Base-by-base conservation (phyloP, 2,797 vertebrate species). In the Cephalopachus bancanus region DNA sequence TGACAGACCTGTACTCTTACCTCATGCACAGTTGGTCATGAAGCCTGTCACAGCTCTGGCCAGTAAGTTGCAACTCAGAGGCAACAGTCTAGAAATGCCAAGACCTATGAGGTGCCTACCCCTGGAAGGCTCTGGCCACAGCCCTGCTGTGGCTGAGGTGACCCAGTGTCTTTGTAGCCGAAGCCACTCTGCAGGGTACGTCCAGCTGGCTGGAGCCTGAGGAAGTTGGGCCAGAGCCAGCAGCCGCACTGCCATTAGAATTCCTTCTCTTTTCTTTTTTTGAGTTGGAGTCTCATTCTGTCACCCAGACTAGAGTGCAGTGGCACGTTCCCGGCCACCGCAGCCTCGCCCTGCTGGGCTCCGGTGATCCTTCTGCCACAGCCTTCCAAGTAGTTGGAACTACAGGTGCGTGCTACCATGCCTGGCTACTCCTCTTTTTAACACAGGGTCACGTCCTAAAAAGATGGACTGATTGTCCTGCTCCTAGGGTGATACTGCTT, bases 101-200 rank as follows among this genome's bases (percentile, higher is more conserved):
- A 37, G 49, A 26, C 76, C 49, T 0, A 0, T 5, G 3, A 84
- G 20, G 53, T 4, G 4, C 60, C 69, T 30, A 19, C 15, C 30
- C 7, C n/a, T 0, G n/a, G 67, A 51, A 51, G 51, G 3, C 0
- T 26, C 79, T 1, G n/a, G 24, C 69, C 10, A 10, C 81, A 19
- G 53, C 28, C 37, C 6, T 1, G 3, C 22, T 0, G 5, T 53
- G 5, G 2, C 14, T 6, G 1, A 26, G 64, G 33, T 6, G 1
- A 44, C 24, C 7, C 7, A 4, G 2, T 0, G 22, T 53, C 53
- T 4, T 57, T 33, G 0, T 0, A 60, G 62, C 12, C 1, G 24
- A 3, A 11, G 53, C 72, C 20, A 28, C 12, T 6, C 60, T 15
- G 53, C 1, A 8, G 17, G 16, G 2, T 1, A 3, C 5, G 19